Percentiles rank a stretch among this genome's conserved stretches.
phyloP scores from a whole-genome alignment of 35 echinoderm and acorn worm genomes.

The Apostichopus japonicus region DNA sequence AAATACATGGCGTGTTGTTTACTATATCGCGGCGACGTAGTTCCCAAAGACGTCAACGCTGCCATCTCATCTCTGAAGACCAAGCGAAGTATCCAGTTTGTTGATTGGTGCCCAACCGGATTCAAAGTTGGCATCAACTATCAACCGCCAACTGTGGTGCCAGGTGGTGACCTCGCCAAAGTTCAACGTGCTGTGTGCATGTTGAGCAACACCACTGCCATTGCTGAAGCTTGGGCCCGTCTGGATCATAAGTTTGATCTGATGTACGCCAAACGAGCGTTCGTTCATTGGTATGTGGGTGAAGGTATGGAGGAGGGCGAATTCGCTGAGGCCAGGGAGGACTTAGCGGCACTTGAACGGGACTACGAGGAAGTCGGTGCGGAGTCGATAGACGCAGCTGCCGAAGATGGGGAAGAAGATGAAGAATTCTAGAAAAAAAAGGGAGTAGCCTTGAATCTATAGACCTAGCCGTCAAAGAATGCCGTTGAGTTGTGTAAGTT shows the following conservation, averaged over 20 bases:
- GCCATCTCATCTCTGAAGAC: conserved; percentile 88
- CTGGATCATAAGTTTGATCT: conserved; percentile 91
- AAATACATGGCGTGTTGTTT: conserved; percentile 96
- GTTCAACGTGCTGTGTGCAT: conserved; percentile 83
- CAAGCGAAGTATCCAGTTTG: conserved; percentile 86
- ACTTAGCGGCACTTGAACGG: conserved; percentile 70
- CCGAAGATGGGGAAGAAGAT: conserved; percentile 66
- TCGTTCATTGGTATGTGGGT: conserved; percentile 90
- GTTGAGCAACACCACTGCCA: conserved; percentile 89
- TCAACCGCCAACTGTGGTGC: conserved; percentile 87
- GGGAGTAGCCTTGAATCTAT: not conserved
- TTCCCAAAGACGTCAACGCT: conserved; percentile 98
- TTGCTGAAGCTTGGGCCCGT: conserved; percentile 89
- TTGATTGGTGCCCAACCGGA: conserved; percentile 88
- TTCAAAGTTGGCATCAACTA: conserved; percentile 95
- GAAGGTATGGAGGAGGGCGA: conserved; percentile 84
- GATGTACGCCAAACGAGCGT: conserved; percentile 89
- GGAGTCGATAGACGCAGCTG: conserved; percentile 64
- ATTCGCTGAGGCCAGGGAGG: conserved; percentile 83
- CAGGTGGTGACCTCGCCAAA: conserved; percentile 86
- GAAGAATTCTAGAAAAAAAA: conserved; percentile 58
- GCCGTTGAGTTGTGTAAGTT: not conserved
- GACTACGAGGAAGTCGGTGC: conserved; percentile 78
- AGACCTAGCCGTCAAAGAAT: not conserved
- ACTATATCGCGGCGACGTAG: conserved; percentile 87